These are phyloP conservation scores for Andrena cerasifolii DNA, from an alignment of 1,140 invertebrate species.

Conservation along the genomic window DNA sequence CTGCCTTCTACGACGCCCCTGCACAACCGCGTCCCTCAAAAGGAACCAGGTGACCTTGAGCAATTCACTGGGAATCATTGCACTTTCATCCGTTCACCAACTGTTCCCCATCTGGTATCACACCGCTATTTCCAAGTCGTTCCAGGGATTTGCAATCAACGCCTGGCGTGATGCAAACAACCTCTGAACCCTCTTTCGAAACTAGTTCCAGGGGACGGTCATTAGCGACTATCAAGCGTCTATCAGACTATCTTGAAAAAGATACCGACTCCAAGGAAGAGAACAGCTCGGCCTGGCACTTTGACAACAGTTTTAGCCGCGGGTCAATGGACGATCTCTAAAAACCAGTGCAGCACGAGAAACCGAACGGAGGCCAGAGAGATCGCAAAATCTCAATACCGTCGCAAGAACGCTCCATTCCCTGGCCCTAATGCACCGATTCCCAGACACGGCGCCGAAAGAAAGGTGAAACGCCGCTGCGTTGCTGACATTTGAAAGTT, in stretches of 20 bases:
- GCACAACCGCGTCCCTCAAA: conserved; percentile 34
- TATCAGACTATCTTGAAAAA: too few species aligned
- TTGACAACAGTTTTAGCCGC: too few species aligned
- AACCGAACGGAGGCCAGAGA: background rate
- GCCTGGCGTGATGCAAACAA: background rate
- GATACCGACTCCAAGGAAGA: too few species aligned
- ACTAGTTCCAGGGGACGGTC: conserved; percentile 4
- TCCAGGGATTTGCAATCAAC: background rate
- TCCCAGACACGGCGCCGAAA: background rate
- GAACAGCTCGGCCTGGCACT: too few species aligned
- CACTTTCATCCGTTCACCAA: conserved; percentile 59
- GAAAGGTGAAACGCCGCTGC: background rate
- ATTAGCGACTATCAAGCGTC: background rate
- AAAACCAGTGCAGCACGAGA: background rate
- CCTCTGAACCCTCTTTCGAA: conserved; percentile 9
- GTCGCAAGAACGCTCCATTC: background rate
- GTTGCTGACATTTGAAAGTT: conserved; percentile 33
- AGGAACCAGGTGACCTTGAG: conserved; percentile 50
- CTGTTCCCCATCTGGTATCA: conserved; percentile 39
- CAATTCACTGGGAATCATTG: conserved; percentile 27
- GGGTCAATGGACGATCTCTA: background rate
- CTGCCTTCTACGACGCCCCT: background rate
- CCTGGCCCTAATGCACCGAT: background rate
- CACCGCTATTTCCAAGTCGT: background rate
- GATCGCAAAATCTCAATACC: conserved; percentile 8